Percentiles rank a stretch among this genome's conserved stretches.
These are phyloP conservation scores for Struthidea cinerea DNA, from an alignment of 2,113 vertebrate species.

Conservation along the genomic window DNA sequence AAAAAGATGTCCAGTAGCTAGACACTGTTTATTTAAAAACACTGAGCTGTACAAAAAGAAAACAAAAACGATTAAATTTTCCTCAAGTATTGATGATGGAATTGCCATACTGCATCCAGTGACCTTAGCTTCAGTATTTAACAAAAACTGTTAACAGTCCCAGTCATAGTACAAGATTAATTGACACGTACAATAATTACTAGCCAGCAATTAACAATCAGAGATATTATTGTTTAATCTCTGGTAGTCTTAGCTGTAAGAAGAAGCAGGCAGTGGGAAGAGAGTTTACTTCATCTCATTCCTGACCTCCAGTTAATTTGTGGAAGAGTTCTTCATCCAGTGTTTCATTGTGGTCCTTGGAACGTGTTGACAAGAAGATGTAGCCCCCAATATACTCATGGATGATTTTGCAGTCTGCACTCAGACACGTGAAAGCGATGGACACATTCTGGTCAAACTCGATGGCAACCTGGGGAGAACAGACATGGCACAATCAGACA, in stretches of 20 bases:
- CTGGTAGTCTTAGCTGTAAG: not conserved
- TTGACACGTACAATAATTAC: not conserved
- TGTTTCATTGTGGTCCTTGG: conserved; percentile 95
- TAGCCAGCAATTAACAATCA: not conserved
- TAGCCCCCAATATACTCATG: conserved; percentile 97
- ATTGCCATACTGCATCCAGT: not conserved
- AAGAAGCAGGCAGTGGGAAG: not conserved
- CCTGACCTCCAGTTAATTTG: conserved; percentile 93
- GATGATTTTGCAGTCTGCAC: conserved; percentile 92
- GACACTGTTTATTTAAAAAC: not conserved
- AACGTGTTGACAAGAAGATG: conserved; percentile 95
- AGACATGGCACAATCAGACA: not conserved
- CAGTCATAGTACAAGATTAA: not conserved
- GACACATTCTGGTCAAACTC: conserved; percentile 92
- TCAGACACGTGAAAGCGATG: conserved; percentile 87
- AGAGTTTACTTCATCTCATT: conserved; percentile 66
- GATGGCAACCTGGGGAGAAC: conserved; percentile 83
- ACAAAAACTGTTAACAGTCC: not conserved
- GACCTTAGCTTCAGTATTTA: not conserved
- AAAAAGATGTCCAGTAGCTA: not conserved
- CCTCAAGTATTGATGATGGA: not conserved
- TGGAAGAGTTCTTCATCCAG: conserved; percentile 96
- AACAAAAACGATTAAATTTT: not conserved
- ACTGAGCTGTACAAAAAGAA: not conserved
- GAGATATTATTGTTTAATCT: not conserved